Percentiles rank a stretch among this genome's conserved stretches.
Evolutionary conservation across 2,797 vertebrate species (phyloP).

Genomic region (Lutjanus argentimaculatus): DNA sequence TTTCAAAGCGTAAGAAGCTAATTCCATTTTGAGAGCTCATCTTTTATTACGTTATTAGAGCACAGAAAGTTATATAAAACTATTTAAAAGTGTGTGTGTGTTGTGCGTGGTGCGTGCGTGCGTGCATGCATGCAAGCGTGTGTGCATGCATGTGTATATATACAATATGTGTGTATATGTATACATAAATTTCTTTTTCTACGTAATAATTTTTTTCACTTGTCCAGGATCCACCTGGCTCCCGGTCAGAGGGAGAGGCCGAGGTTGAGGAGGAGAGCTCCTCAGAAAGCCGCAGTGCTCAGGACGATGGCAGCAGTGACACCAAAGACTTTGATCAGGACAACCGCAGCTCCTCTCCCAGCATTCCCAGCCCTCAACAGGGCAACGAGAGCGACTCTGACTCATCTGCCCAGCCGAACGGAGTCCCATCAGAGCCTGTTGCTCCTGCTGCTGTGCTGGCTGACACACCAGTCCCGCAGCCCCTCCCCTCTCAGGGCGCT

Average conservation of each 20-base stretch:
- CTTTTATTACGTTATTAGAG: neutral
- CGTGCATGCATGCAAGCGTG: no score
- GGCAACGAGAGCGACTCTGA: slow-evolving; percentile 99
- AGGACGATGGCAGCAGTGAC: slow-evolving; percentile 97
- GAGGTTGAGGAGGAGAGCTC: slow-evolving; percentile 93
- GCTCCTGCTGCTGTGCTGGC: slow-evolving; percentile 51
- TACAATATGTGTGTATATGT: no score
- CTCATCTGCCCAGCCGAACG: slow-evolving; percentile 90
- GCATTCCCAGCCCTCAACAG: slow-evolving; percentile 96
- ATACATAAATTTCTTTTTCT: no score
- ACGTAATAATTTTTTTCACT: neutral
- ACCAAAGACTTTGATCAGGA: slow-evolving; percentile 99
- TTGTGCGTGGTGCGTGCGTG: no score
- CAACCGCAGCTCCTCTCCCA: slow-evolving; percentile 99
- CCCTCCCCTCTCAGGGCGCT: slow-evolving; percentile 74
- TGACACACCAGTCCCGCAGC: slow-evolving; percentile 74
- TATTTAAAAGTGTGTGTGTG: no score
- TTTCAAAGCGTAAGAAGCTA: neutral
- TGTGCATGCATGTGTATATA: no score
- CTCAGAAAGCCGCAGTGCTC: slow-evolving; percentile 97
- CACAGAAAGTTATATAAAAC: neutral
- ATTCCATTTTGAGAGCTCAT: neutral
- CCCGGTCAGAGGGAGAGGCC: slow-evolving; percentile 90
- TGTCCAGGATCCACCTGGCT: slow-evolving; percentile 91
- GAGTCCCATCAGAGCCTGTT: slow-evolving; percentile 80